Percentiles rank a stretch among this genome's conserved stretches.
These are phyloP conservation scores for Prenolepis imparis DNA, from an alignment of 2,888 invertebrate species.

Conservation along the genomic window DNA sequence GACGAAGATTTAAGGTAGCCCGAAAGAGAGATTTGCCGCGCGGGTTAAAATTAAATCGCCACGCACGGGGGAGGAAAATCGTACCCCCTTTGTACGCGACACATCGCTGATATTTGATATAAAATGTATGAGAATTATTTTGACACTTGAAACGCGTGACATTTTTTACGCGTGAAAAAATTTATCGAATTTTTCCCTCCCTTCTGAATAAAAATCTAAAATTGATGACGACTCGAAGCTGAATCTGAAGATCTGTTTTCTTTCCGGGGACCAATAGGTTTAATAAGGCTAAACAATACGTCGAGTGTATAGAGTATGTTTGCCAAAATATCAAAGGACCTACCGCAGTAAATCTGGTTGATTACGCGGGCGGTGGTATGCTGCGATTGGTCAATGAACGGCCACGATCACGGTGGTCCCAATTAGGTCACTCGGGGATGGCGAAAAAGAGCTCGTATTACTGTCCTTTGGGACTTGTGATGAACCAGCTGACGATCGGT, in stretches of 20 bases:
- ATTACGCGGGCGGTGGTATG: slow-evolving; percentile 65
- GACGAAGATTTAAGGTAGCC: slow-evolving; percentile 54
- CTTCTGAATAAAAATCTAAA: background rate
- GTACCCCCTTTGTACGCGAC: background rate
- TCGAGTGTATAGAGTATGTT: background rate
- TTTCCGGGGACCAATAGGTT: background rate
- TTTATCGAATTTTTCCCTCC: background rate
- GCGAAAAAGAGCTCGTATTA: slow-evolving; percentile 80
- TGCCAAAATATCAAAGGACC: slow-evolving; percentile 68
- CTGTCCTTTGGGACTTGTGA: slow-evolving; percentile 64
- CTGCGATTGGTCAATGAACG: slow-evolving; percentile 67
- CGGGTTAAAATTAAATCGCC: slow-evolving; percentile 65
- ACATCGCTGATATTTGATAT: background rate
- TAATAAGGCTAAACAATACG: background rate
- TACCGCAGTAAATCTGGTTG: slow-evolving; percentile 76
- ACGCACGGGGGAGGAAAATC: background rate
- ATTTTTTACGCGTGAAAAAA: background rate
- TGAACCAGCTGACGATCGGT: slow-evolving; percentile 60
- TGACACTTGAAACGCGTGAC: background rate
- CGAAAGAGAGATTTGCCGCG: slow-evolving; percentile 61
- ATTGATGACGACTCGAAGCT: background rate
- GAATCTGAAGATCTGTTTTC: background rate
- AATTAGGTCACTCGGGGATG: slow-evolving; percentile 80
- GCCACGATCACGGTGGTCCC: slow-evolving; percentile 80
- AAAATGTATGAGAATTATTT: slow-evolving; percentile 7